Percentiles rank a stretch among this genome's conserved stretches.
phyloP scores from a whole-genome alignment of 2,113 vertebrate genomes.

The Cettia cetti region DNA sequence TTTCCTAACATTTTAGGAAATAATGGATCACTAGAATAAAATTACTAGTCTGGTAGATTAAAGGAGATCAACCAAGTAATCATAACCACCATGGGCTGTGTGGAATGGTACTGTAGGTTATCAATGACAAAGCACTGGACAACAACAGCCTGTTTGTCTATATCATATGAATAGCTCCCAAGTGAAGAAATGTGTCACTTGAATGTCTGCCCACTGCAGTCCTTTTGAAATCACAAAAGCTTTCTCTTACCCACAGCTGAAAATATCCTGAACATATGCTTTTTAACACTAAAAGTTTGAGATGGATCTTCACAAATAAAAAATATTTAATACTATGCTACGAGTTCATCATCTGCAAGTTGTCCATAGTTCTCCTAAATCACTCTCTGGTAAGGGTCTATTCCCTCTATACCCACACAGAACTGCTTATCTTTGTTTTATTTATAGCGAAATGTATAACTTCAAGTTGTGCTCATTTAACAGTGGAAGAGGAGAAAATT shows the following conservation, averaged over 20 bases:
- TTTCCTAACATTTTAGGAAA: background rate
- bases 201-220: background rate
- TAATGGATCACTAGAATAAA: background rate
- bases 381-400: fast-evolving
- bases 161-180: background rate
- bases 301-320: background rate
- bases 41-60: background rate
- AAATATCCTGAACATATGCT: background rate
- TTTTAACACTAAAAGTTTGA: background rate
- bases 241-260: background rate
- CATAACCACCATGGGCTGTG: background rate
- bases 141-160: background rate
- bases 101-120: background rate
- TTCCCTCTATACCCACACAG: background rate
- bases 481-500: background rate
- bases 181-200: background rate
- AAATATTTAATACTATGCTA: background rate
- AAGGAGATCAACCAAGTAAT: background rate
- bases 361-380: background rate
- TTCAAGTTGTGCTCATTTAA: background rate
- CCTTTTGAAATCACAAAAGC: background rate
- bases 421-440: background rate
- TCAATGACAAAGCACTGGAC: background rate
- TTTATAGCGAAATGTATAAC: background rate
- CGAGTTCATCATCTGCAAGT: background rate